Evolutionary conservation across 2,888 invertebrate species (phyloP).

Genomic region (Sympetrum striolatum): DNA sequence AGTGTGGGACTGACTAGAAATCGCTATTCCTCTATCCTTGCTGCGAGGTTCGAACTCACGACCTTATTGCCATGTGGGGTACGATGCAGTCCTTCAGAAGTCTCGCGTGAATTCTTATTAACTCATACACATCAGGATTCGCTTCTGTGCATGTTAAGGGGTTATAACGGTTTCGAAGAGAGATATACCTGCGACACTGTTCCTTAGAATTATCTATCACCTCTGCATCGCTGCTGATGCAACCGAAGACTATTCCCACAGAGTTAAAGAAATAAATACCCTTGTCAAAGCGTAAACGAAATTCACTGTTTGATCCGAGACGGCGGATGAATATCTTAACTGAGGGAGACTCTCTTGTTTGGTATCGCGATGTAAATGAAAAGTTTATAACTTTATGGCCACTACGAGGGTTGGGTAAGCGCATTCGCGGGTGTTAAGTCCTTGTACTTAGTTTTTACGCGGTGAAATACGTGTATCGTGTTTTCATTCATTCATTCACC

Average conservation of each 20-base stretch:
- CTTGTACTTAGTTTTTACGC: too few species aligned
- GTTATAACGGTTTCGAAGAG: neutral
- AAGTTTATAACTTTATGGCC: too few species aligned
- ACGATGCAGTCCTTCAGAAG: slow-evolving; percentile 1
- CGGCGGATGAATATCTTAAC: neutral
- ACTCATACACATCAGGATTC: neutral
- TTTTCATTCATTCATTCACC: too few species aligned
- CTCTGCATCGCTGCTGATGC: neutral
- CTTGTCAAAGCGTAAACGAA: neutral
- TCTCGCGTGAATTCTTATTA: neutral
- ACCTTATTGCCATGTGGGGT: slow-evolving; percentile 27
- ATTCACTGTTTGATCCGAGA: neutral
- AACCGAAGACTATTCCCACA: neutral
- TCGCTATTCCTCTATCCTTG: neutral
- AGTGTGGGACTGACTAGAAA: neutral
- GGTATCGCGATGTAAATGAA: too few species aligned
- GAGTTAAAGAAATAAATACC: neutral
- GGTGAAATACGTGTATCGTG: too few species aligned
- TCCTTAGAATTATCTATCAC: neutral
- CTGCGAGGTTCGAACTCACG: slow-evolving; percentile 11
- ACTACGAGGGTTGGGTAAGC: too few species aligned
- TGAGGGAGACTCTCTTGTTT: too few species aligned
- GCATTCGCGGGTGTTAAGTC: too few species aligned
- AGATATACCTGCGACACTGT: neutral
- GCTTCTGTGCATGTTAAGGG: neutral